Percentiles rank a stretch among this genome's conserved stretches.
phyloP scores from a whole-genome alignment of 1,140 invertebrate genomes.

The Frieseomelitta varia region DNA sequence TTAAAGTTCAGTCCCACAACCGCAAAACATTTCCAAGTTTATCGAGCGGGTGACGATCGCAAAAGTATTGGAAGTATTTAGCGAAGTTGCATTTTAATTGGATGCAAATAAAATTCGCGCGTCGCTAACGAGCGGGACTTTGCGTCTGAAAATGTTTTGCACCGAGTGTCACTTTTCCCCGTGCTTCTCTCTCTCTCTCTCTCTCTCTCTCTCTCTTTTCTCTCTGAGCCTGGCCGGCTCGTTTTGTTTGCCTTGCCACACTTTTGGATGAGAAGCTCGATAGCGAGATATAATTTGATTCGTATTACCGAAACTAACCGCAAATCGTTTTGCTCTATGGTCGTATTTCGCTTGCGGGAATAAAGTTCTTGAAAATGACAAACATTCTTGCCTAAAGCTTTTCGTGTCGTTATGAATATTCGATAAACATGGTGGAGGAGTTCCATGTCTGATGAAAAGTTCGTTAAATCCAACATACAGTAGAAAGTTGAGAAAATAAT shows the following conservation, averaged over 20 bases:
- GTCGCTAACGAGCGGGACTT: slow-evolving; percentile 25
- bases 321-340: neutral
- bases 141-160: slow-evolving; percentile 25
- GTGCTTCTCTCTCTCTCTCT: neutral
- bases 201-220: neutral
- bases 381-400: neutral
- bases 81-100: slow-evolving; percentile 43
- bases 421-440: neutral
- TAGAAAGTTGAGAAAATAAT: neutral
- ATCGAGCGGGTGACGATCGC: slow-evolving; percentile 12
- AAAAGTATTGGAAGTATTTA: slow-evolving; percentile 39
- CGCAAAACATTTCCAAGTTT: slow-evolving; percentile 23
- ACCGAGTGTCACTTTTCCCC: neutral
- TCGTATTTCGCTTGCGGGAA: too few species aligned
- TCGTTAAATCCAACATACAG: neutral
- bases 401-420: neutral
- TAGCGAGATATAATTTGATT: slow-evolving; percentile 1
- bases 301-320: neutral
- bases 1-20: neutral
- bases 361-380: neutral
- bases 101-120: slow-evolving; percentile 40
- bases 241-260: neutral
- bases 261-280: neutral
- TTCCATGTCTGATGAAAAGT: neutral
- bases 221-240: neutral